Conservation (phyloP, 2,797 vertebrate species). For the Etheostoma nigrum region DNA sequence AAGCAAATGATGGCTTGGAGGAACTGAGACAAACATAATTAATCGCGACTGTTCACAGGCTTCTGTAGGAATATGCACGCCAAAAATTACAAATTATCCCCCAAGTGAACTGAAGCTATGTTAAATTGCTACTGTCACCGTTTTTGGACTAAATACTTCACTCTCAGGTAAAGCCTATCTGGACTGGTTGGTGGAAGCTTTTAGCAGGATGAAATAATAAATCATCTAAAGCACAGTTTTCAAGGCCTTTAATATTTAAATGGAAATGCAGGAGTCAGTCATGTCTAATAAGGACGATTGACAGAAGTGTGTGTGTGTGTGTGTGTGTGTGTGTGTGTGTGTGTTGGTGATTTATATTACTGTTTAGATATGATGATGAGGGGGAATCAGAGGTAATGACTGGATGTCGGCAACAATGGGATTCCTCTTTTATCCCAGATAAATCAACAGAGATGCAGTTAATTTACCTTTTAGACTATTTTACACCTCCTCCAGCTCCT, state of each 20-base stretch:
- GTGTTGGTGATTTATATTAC: neutral
- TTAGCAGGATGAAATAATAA: conserved; percentile 47
- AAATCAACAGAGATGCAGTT: conserved; percentile 4
- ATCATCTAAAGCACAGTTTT: conserved; percentile 24
- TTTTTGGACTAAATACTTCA: conserved; percentile 50
- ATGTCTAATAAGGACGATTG: conserved; percentile 28
- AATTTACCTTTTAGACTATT: conserved; percentile 4
- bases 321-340: neutral
- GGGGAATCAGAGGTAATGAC: conserved; percentile 13
- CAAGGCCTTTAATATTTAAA: conserved; percentile 33
- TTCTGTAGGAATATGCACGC: conserved; percentile 34
- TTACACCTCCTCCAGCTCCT: neutral
- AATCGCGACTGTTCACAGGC: conserved; percentile 54
- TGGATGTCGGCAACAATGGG: neutral
- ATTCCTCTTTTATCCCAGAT: conserved; percentile 17
- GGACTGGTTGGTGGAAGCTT: conserved; percentile 20
- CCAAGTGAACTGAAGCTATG: conserved; percentile 39
- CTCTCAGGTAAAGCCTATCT: conserved; percentile 37
- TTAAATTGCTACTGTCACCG: conserved; percentile 53
- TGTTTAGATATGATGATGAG: conserved; percentile 2
- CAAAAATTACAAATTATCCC: conserved; percentile 55
- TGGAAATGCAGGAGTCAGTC: conserved; percentile 18
- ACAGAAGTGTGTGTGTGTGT: conserved; percentile 1
- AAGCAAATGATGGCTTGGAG: conserved; percentile 49
- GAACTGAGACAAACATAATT: conserved; percentile 57